These are phyloP conservation scores for Chauna torquata DNA, from an alignment of 2,113 vertebrate species.

Conservation along the genomic window DNA sequence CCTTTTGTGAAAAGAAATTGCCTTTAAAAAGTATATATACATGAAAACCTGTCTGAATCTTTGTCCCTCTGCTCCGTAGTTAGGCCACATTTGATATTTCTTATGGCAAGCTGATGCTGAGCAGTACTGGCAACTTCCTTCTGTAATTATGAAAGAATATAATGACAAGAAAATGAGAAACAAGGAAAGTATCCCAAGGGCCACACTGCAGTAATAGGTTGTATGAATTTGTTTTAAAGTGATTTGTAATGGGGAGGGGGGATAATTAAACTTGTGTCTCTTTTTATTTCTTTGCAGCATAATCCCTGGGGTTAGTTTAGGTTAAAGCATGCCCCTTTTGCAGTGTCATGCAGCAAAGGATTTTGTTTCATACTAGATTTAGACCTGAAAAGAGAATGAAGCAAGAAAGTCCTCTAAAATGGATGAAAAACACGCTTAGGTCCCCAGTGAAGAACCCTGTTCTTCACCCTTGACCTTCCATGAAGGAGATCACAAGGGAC, in stretches of 20 bases:
- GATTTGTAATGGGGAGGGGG: neutral
- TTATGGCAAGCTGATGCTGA: neutral
- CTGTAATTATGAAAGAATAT: neutral
- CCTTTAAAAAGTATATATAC: neutral
- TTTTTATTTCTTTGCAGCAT: neutral
- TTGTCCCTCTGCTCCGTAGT: neutral
- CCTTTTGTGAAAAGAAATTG: neutral
- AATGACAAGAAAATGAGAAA: neutral
- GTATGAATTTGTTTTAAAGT: neutral
- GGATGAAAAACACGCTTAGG: neutral
- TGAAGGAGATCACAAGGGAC: neutral
- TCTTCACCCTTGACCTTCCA: neutral
- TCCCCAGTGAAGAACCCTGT: neutral
- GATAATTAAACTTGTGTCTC: neutral
- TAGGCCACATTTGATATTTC: neutral
- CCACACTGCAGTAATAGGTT: rapidly evolving
- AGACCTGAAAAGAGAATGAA: neutral
- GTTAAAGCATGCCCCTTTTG: neutral
- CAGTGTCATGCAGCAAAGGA: neutral
- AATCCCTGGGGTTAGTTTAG: neutral
- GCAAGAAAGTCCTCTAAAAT: neutral
- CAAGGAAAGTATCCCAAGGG: neutral
- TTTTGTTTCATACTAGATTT: neutral
- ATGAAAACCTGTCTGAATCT: neutral
- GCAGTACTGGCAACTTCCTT: neutral